Conservation (phyloP, 2,113 vertebrate genomes). For the Hassar affinis region DNA sequence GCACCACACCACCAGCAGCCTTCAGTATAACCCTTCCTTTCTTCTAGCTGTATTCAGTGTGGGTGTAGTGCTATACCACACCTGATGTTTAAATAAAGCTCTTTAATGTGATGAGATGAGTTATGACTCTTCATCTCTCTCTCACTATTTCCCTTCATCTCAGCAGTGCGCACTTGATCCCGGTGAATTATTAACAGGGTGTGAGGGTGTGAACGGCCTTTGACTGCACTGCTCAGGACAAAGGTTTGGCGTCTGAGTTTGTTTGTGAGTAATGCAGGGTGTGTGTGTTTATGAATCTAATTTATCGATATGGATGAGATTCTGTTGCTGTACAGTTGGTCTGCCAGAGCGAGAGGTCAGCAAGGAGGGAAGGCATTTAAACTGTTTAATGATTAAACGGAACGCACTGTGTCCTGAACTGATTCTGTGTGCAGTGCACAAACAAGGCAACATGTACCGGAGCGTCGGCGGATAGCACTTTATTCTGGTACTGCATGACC, state of each 20-base stretch:
- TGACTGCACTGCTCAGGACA: constrained; percentile 61
- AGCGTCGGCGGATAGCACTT: background rate
- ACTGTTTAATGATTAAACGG: constrained; percentile 41
- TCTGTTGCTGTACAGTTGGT: background rate
- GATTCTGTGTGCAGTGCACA: constrained; percentile 28
- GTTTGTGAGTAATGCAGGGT: constrained; percentile 17
- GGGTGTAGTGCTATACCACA: background rate
- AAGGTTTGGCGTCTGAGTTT: constrained; percentile 61
- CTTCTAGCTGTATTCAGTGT: background rate
- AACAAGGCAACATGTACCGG: background rate
- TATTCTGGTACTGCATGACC: background rate
- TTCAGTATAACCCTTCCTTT: background rate
- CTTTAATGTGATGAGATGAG: background rate
- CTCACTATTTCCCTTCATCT: constrained; percentile 24
- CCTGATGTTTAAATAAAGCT: background rate
- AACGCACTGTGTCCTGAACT: constrained; percentile 12
- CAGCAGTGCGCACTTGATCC: constrained; percentile 44
- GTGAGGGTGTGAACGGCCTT: constrained; percentile 67
- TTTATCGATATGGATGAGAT: constrained; percentile 18
- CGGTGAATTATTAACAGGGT: constrained; percentile 82
- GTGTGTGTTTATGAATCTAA: constrained; percentile 8
- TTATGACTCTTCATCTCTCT: background rate
- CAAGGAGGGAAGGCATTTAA: background rate
- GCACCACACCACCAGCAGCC: background rate
- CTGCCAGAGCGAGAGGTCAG: background rate